Base-by-base conservation (phyloP, 1,140 invertebrate genomes). In the Diprion similis region DNA sequence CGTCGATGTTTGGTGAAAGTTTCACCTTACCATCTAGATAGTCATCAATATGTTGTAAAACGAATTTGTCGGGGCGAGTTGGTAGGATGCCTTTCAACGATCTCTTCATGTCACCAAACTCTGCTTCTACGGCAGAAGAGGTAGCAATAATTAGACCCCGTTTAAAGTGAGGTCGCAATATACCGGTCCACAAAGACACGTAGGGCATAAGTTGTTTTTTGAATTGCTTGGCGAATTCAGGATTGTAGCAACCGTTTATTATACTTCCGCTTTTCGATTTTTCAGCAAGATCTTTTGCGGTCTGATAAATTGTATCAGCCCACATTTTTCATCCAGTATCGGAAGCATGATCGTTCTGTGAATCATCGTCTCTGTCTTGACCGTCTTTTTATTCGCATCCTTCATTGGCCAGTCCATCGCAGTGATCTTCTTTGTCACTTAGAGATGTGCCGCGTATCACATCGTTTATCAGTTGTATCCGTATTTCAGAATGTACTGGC, bases 81-180 rank as follows among this genome's bases (percentile, higher is more conserved):
- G 75, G 75, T 18, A 76, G 47, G 66, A 71, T 8, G 24, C 24
- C 59, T 37, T 13, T 46, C 45, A 76, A 74, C 17, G 75, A 15
- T 15, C 75, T 68, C 17, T 76, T 74, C 3, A 76, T 13, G 24
- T 73, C 72, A n/a, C 1, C 8, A 66, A 76, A 74, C 46, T 76
- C 72, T 13, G 72, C n/a, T 45, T 76, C 75, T n/a, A 76, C 72
- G n/a, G 75, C 73, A 8, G 70, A 74, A 8, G 72, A 76, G 17
- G 75, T 73, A 6, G 72, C 65, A 46, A 76, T 76, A n/a, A 46
- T 24, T 59, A 15, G 11, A 10, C 70, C 70, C 8, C 11, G 59
- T 66, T 51, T 37, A n/a, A 76, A 73, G 71, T 71, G 45, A 9
- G 17, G 69, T 66, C 65, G 66, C 75, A 76, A 74, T 7, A 76